These are phyloP conservation scores for Euborellia annulipes DNA, from an alignment of 1,140 invertebrate species.

Conservation along the genomic window DNA sequence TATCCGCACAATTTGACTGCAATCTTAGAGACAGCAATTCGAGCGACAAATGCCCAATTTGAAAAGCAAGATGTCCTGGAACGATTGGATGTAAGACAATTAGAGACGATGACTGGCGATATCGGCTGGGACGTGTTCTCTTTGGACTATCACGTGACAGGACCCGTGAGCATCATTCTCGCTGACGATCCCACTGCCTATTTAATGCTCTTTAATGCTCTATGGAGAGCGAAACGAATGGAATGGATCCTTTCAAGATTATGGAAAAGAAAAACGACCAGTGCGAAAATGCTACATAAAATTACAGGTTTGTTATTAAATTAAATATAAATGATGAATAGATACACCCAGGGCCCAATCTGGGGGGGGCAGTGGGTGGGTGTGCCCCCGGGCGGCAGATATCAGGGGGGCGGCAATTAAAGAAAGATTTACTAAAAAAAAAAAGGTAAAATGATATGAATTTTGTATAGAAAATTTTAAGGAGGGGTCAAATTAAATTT, in stretches of 20 bases:
- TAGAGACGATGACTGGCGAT: conserved; percentile 64
- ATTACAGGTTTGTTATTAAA: conserved; percentile 34
- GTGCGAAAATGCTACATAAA: conserved; percentile 51
- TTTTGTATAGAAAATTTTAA: no score
- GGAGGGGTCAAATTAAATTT: no score
- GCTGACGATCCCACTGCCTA: conserved; percentile 73
- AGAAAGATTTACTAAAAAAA: no score
- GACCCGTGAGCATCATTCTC: conserved; percentile 85
- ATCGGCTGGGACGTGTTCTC: conserved; percentile 92
- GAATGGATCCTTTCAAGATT: conserved; percentile 76
- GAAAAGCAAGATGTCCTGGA: conserved; percentile 82
- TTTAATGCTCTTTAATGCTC: conserved; percentile 73
- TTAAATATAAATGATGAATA: no score
- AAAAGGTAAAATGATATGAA: no score
- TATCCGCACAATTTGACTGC: conserved; percentile 78
- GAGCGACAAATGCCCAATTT: conserved; percentile 88
- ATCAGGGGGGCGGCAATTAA: no score
- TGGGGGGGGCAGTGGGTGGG: no score
- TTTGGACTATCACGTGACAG: conserved; percentile 82
- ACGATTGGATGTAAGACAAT: conserved; percentile 69
- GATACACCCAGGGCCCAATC: no score
- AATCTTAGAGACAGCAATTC: conserved; percentile 79
- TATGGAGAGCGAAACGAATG: conserved; percentile 91
- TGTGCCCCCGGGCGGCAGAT: no score
- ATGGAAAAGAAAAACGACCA: conserved; percentile 73